Evolutionary conservation across 2,113 vertebrate species (phyloP).

Genomic region (Tenrec ecaudatus): DNA sequence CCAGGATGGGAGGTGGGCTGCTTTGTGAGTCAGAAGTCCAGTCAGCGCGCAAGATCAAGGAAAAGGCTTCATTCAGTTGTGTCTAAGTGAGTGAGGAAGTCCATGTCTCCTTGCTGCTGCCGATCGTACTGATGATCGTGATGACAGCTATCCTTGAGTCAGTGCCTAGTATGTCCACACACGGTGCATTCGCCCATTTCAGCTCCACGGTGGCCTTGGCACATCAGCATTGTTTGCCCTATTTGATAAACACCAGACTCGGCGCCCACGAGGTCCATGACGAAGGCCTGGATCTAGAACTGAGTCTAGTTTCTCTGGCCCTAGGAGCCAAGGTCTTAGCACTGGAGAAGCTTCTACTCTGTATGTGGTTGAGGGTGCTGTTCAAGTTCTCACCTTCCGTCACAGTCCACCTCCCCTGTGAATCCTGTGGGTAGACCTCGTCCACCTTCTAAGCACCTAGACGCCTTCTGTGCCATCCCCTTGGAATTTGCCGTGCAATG

Average conservation of each 20-base stretch:
- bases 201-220: not conserved
- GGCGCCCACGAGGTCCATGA: not conserved
- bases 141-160: not conserved
- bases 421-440: no score
- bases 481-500: no score
- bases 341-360: no score
- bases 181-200: no score
- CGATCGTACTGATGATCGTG: not conserved
- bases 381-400: no score
- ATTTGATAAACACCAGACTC: not conserved
- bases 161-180: not conserved
- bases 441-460: no score
- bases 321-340: no score
- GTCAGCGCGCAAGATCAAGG: not conserved
- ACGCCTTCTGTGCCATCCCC: no score
- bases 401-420: no score
- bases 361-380: no score
- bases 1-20: not conserved
- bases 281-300: no score
- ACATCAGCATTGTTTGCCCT: not conserved
- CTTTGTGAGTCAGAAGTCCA: not conserved
- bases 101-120: not conserved
- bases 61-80: not conserved
- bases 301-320: no score
- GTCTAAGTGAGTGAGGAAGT: not conserved